Evolutionary conservation across 2,797 vertebrate species (phyloP).

Genomic region (Cyclopterus lumpus): DNA sequence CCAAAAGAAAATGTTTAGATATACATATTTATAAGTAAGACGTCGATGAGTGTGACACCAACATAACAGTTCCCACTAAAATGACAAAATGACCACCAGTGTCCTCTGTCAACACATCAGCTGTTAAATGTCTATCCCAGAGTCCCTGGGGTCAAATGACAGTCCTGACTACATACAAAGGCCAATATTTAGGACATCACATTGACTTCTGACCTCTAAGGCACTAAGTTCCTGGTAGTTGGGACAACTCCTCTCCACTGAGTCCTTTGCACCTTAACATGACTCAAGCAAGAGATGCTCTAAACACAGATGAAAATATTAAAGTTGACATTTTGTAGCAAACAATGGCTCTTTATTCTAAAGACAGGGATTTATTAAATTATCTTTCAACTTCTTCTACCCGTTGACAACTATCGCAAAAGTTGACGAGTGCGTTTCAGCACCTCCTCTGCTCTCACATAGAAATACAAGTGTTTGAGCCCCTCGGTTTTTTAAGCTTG

Average conservation of each 20-base stretch:
- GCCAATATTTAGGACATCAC: slow-evolving; percentile 73
- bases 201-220: slow-evolving; percentile 76
- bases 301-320: neutral
- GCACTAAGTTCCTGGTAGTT: slow-evolving; percentile 69
- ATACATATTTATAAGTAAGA: neutral
- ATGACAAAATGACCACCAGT: slow-evolving; percentile 38
- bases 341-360: neutral
- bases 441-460: slow-evolving; percentile 5
- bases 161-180: slow-evolving; percentile 62
- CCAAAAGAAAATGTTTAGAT: neutral
- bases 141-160: slow-evolving; percentile 67
- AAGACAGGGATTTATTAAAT: neutral
- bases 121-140: slow-evolving; percentile 56
- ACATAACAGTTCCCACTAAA: slow-evolving; percentile 14
- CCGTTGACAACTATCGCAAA: neutral
- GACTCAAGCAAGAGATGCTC: neutral
- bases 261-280: neutral
- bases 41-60: slow-evolving; percentile 8
- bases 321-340: neutral
- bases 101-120: slow-evolving; percentile 61
- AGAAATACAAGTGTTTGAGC: neutral
- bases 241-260: slow-evolving; percentile 37
- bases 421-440: neutral
- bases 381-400: neutral
- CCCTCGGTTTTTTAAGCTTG: slow-evolving; percentile 12